Base-by-base conservation (phyloP, 2,888 invertebrate species). In the Gortyna flavago region DNA sequence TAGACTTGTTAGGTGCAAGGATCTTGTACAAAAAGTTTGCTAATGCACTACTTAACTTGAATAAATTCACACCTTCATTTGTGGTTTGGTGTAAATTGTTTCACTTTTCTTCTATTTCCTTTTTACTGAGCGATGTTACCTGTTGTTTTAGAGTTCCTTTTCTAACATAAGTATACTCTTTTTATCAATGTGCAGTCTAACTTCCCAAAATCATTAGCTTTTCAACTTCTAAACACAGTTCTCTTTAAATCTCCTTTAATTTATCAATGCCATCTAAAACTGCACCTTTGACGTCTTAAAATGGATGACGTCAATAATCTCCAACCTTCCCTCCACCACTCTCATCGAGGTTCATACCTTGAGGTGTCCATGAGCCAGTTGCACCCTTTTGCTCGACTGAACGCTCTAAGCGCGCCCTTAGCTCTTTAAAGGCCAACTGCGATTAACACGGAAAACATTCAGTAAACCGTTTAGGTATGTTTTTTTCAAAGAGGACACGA, bases 301-400 rank as follows among this genome's bases (percentile, higher is more conserved):
- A 65, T 41, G 54, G 16, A 67, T 86, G 86, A 79, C 83, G 84
- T 79, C 84, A 84, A n/a, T 35, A 13, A 21, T 72, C 29, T 64
- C 44, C 32, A 72, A 79, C 86, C 72, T 79, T 83, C 68, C 57
- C 57, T 77, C 66, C 35, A 32, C 59, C 66, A 71, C 74, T 72
- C 59, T 85, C 62, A 67, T 72, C 66, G 61, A 75, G 68, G 65
- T 70, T 71, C 38, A 62, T 54, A 79, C 77, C 85, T 86, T 83
- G 83, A 78, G 77, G 73, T 80, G 83, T 86, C 88, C 88, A 65
- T 86, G 86, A 87, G 79, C 86, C 68, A 86, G 77, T 85, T 85
- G 71, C 88, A 79, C 86, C 79, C 86, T 78, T 80, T 85, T 83
- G 75, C 77, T 83, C 66, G 76, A 59, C 75, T 85, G 67, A 83